These are phyloP conservation scores for Nebria brevicollis DNA, from an alignment of 2,888 invertebrate species.

Conservation along the genomic window DNA sequence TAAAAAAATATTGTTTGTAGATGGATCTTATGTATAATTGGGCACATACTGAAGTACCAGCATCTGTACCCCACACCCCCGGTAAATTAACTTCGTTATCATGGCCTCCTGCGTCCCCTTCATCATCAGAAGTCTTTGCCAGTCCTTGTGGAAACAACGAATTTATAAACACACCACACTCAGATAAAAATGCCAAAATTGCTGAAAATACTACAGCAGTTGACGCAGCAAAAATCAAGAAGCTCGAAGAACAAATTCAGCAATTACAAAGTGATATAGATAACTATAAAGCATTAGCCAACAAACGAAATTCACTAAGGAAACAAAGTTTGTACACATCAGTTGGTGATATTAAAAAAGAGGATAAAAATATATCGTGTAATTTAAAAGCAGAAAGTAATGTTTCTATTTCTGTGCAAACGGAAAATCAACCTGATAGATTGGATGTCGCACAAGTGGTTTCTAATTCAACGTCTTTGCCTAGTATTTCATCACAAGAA, in stretches of 20 bases:
- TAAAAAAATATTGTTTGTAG: conserved; percentile 65
- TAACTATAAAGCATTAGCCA: background rate
- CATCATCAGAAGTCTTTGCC: conserved; percentile 39
- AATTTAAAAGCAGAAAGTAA: background rate
- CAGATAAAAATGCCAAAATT: background rate
- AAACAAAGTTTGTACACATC: background rate
- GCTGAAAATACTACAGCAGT: background rate
- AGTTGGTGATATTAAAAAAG: background rate
- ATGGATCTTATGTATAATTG: conserved; percentile 92
- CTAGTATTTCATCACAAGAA: background rate
- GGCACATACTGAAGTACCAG: conserved; percentile 81
- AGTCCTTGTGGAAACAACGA: background rate
- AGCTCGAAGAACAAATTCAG: background rate
- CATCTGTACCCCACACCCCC: conserved; percentile 75
- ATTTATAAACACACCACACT: background rate
- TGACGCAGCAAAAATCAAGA: background rate
- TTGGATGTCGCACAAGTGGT: background rate
- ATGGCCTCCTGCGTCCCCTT: conserved; percentile 72
- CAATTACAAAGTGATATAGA: background rate
- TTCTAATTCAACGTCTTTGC: background rate
- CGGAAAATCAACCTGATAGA: background rate
- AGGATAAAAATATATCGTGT: background rate
- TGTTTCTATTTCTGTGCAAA: background rate
- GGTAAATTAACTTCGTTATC: conserved; percentile 77
- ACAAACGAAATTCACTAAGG: background rate